Conservation (phyloP, 2,797 vertebrate species). For the Crocidura indochinensis region DNA sequence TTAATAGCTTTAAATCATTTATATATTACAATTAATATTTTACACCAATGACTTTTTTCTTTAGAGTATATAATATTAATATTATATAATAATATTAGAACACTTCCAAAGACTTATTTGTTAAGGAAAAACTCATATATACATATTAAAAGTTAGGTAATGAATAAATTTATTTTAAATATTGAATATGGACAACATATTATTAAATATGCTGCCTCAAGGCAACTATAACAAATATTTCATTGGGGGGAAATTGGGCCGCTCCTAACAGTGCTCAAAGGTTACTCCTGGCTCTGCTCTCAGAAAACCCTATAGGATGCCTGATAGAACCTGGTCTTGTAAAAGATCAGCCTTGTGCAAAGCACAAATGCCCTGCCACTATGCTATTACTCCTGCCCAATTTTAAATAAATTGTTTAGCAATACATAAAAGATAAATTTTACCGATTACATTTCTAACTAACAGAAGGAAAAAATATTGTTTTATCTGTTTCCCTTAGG, state of each 20-base stretch:
- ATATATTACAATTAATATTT: conserved; percentile 25
- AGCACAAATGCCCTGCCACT: too few relatives aligned
- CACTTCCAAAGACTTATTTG: background rate
- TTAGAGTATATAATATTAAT: background rate
- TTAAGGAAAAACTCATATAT: background rate
- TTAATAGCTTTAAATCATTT: background rate
- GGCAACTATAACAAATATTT: background rate
- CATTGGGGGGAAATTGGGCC: too few relatives aligned
- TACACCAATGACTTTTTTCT: background rate
- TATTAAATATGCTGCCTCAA: background rate
- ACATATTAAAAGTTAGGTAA: conserved; percentile 34
- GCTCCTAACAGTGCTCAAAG: too few relatives aligned
- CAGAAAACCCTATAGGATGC: too few relatives aligned
- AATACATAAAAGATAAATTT: conserved; percentile 13
- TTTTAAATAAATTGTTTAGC: conserved; percentile 1
- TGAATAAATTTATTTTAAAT: background rate
- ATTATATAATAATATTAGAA: background rate
- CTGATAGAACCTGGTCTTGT: too few relatives aligned
- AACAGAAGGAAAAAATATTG: background rate
- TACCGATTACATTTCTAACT: conserved; percentile 25
- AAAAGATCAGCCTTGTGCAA: too few relatives aligned
- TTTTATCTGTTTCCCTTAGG: background rate
- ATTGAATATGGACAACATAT: background rate
- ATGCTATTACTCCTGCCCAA: background rate
- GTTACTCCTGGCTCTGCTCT: too few relatives aligned